Evolutionary conservation across 2,888 invertebrate species (phyloP).

Genomic region (Trachelus tabidus): DNA sequence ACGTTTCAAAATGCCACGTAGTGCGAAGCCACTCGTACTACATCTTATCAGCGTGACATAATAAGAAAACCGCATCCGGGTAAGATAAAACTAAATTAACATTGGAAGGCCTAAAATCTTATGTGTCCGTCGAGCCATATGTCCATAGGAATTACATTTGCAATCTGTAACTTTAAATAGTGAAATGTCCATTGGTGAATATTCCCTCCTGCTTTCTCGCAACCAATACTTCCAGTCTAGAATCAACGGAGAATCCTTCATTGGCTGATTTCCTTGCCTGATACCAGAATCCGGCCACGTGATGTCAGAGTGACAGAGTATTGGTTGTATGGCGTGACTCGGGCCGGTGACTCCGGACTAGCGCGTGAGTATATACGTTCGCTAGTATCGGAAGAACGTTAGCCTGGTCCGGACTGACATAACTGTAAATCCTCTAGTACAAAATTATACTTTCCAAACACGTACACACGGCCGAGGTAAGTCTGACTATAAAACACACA

Average conservation of each 20-base stretch:
- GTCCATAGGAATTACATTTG: not conserved
- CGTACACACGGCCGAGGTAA: not conserved
- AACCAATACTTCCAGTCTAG: not conserved
- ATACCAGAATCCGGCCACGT: constrained; percentile 30
- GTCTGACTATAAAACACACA: not conserved
- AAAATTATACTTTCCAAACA: not conserved
- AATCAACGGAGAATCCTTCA: not conserved
- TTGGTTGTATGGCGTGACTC: constrained; percentile 34
- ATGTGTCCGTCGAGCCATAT: not conserved
- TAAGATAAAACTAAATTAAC: not conserved
- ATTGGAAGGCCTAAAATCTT: not conserved
- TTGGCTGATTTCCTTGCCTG: not conserved
- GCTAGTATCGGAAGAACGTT: constrained; percentile 33
- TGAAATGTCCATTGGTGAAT: not conserved
- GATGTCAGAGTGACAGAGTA: constrained; percentile 20
- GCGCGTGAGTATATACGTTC: not conserved
- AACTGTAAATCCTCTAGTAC: constrained; percentile 1
- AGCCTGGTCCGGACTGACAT: not conserved
- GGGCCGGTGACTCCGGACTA: constrained; percentile 25
- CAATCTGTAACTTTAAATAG: not conserved
- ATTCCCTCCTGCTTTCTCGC: not conserved
- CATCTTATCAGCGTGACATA: not conserved
- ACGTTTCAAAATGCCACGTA: too few species aligned
- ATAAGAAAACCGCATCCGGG: not conserved
- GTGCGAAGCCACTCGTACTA: too few species aligned